Conservation (phyloP, 2,888 invertebrate genomes). For the Eupithecia dodoneata region DNA sequence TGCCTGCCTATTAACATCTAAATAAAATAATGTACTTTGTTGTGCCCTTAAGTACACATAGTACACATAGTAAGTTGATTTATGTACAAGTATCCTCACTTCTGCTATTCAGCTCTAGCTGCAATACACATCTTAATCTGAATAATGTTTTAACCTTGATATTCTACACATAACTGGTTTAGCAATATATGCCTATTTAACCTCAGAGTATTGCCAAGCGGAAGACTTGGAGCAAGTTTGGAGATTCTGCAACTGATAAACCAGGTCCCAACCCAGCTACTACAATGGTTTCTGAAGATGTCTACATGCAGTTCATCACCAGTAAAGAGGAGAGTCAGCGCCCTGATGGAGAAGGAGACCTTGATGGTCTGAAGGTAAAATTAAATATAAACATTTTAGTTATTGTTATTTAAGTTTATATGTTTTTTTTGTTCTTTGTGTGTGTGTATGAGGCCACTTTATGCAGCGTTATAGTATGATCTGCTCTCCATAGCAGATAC, state of each 20-base stretch:
- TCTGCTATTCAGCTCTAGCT: background rate
- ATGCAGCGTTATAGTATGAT: no score
- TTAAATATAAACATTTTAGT: background rate
- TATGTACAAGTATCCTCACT: background rate
- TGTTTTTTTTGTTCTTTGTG: no score
- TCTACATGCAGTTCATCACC: constrained; percentile 96
- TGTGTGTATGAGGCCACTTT: no score
- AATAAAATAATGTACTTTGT: background rate
- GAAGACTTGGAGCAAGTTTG: constrained; percentile 98
- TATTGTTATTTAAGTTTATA: no score
- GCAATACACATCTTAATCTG: background rate
- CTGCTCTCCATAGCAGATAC: no score
- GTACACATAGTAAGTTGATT: background rate
- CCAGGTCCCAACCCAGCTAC: constrained; percentile 99
- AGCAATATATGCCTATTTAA: constrained; percentile 40
- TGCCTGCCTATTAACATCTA: background rate
- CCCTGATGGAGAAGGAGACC: constrained; percentile 90
- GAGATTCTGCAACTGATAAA: constrained; percentile 94
- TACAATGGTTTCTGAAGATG: constrained; percentile 97
- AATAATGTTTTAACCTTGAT: background rate
- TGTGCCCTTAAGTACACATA: background rate
- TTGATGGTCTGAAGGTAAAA: constrained; percentile 91
- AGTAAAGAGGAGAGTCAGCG: constrained; percentile 95
- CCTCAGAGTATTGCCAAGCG: constrained; percentile 91
- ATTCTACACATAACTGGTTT: background rate